Conservation (phyloP, 2,113 vertebrate species). For the Gracilinanus agilis region DNA sequence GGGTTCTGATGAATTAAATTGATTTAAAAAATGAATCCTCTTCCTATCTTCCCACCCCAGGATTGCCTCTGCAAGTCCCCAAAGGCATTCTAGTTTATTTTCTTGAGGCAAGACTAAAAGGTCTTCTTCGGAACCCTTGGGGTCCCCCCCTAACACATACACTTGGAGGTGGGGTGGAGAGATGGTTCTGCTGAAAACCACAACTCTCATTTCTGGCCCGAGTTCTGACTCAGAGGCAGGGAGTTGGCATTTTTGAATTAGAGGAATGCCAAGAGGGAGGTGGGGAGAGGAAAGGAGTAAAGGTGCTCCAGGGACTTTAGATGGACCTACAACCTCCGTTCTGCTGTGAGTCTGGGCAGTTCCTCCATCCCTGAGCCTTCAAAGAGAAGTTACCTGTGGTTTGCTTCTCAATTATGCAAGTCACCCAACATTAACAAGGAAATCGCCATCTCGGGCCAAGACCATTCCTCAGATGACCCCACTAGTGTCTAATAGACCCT, state of each 20-base stretch:
- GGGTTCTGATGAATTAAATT: background rate
- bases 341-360: background rate
- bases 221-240: background rate
- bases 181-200: slow-evolving; percentile 4
- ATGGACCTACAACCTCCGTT: background rate
- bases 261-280: background rate
- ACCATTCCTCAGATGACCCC: background rate
- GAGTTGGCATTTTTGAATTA: background rate
- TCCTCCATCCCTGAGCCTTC: background rate
- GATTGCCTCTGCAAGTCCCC: background rate
- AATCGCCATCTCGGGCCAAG: background rate
- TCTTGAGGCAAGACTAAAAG: background rate
- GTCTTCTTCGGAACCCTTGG: background rate
- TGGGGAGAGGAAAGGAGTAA: background rate
- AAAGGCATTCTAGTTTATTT: background rate
- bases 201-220: background rate
- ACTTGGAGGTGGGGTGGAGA: background rate
- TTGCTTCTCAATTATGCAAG: background rate
- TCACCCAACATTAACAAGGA: background rate
- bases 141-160: background rate
- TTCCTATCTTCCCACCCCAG: background rate
- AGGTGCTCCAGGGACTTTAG: background rate
- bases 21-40: background rate
- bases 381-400: background rate
- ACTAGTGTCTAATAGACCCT: background rate